Evolutionary conservation across 2,888 invertebrate species (phyloP), one percentile per base, ranked within the genome.

Genomic region (Epistrophella euchroma): DNA sequence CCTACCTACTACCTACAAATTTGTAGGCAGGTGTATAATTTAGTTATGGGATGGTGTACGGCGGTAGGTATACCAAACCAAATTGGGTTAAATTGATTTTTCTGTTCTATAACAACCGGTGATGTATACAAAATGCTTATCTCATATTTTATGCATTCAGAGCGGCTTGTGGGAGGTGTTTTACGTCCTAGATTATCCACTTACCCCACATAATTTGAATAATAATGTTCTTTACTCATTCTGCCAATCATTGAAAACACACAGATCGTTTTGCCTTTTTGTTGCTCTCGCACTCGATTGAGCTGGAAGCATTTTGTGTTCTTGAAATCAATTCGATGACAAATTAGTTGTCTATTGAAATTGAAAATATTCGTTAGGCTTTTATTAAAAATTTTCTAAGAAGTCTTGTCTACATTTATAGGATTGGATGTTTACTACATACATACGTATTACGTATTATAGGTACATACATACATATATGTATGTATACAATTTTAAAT

Each of bases 251-350:
- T 77, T 60, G 45, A 40, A 52, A 66, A 50, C 40, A 43, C 32
- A 71, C 17, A 17, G 22, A 62, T 19, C 37, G 28, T 77, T 52
- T 43, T 32, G 32, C 32, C 43, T 50, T 22, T 64, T 35, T 58
- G 64, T 50, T 47, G 50, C 19, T 52, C 58, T 52, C 47, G 35
- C 40, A 17, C 60, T 77, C 58, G 58, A 60, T 77, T 52, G 43
- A 71, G 68, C 62, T 55, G 68, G 52, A 55, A 50, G 62, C 47
- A 47, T 35, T 76, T 64, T 43, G 81, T 72, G 66, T 71, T 81
- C 70, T 82, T 76, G 81, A 82, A 82, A 82, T 76, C 71, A 82
- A 76, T 82, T 72, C 64, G 64, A 76, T 81, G 40, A 74, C 50
- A 40, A 58, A 37, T 79, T 47, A 66, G 73, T 73, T 50, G 73